These are phyloP conservation scores for Campylomormyrus numenius DNA, from an alignment of 2,113 vertebrate genomes.

Conservation along the genomic window DNA sequence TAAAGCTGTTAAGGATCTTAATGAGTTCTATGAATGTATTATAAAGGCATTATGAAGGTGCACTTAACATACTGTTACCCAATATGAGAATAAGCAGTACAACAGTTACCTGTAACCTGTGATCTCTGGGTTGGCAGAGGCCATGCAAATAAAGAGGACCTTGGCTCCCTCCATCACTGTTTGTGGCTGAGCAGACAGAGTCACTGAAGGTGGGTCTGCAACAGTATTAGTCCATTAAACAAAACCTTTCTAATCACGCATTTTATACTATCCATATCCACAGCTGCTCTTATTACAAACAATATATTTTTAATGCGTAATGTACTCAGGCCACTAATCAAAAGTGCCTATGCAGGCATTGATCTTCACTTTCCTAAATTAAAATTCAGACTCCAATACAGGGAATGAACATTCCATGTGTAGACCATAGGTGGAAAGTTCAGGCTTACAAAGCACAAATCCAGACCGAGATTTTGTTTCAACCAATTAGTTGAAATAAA, in stretches of 20 bases:
- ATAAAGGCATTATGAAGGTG: neutral
- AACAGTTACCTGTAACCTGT: constrained; percentile 73
- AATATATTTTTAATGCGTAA: neutral
- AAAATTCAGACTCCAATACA: neutral
- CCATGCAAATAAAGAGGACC: constrained; percentile 76
- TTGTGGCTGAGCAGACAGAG: constrained; percentile 77
- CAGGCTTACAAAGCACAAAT: neutral
- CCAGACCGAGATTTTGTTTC: neutral
- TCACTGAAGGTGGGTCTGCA: constrained; percentile 77
- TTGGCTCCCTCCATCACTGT: constrained; percentile 76
- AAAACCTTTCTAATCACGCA: too few relatives aligned
- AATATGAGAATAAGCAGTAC: neutral
- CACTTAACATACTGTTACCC: neutral
- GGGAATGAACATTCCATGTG: neutral
- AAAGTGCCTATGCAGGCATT: neutral
- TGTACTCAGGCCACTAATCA: neutral
- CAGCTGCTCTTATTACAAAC: neutral
- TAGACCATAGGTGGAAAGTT: neutral
- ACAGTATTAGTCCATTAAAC: neutral
- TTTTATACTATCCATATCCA: neutral
- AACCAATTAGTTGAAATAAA: neutral
- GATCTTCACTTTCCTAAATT: neutral
- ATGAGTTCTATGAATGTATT: neutral
- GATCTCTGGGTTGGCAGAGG: constrained; percentile 80
- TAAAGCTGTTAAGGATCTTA: neutral